Base-by-base conservation (phyloP, 2,888 invertebrate species). In the Halocaridina rubra region DNA sequence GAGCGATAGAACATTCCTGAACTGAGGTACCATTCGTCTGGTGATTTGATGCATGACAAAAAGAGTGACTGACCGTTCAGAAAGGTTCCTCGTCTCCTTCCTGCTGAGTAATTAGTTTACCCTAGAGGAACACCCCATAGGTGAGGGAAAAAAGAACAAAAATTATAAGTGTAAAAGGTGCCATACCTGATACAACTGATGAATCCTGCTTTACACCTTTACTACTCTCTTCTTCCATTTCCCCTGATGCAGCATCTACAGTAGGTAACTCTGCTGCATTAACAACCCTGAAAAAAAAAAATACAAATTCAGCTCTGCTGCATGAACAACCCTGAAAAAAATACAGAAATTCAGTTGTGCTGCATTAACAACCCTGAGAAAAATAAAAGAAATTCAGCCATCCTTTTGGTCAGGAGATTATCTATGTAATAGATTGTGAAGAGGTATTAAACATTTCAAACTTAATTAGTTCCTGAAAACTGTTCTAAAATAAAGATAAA, bases 161-260 rank as follows among this genome's bases (percentile, higher is more conserved):
- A 19, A 24, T 39, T 59, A 33, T n/a, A 30, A 30, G 16, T 24
- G 33, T 22, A 53, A 61, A 53, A 19, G 69, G 53, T 53, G 61
- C 77, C 82, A 72, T 82, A 82, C 82, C 82, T 71, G 82, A 82
- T 30, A 82, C 13, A 72, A 82, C 82, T 39, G 82, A 61, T 29
- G 82, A 32, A 27, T 82, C 82, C 72, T 72, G 72, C 22, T 33
- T 72, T n/a, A 39, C 0, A 7, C 57, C 3, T 27, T 69, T 75
- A 30, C 19, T 33, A 22, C 27, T 57, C 30, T 82, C 82, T 10
- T 30, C 53, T 16, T 53, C 32, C n/a, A n/a, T n/a, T n/a, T n/a
- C n/a, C n/a, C n/a, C n/a, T n/a, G n/a, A n/a, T n/a, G n/a, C n/a
- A 19, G 72, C 80, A 24, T 57, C 33, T 33, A 32, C 30, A 30